Base-by-base conservation (phyloP, 2,113 vertebrate species). In the Mystacornis crossleyi region DNA sequence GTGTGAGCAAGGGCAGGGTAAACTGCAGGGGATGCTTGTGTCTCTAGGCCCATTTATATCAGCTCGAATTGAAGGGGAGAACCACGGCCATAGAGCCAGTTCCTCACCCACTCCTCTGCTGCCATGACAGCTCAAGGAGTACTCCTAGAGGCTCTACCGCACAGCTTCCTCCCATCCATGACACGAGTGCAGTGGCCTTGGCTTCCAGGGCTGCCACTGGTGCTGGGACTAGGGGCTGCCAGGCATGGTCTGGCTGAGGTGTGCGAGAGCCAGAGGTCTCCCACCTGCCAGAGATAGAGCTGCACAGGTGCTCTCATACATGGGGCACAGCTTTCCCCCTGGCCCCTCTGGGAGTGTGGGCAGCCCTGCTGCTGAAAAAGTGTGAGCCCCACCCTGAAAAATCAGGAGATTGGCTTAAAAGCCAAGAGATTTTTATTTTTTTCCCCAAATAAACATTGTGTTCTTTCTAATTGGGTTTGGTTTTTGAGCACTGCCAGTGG, bases 271-370 rank as follows among this genome's bases (percentile, higher is more conserved):
- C 8, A 2, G 31, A 79, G 47, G 55, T 71, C 77, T 71, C 89
- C 96, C 85, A 77, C 81, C 96, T 97, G 85, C 84, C 73, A 83
- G 89, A 54, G 77, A 79, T 15, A 67, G 2, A 14, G 60, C 50
- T 72, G 36, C 53, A 54, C 42, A 28, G 38, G 74, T 75, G 51
- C 38, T 57, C 17, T 73, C 36, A 18, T 47, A 21, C 62, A 6
- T 2, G 2, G 31, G 21, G 26, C 38, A 61, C 42, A 66, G 66
- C 33, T 47, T 26, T 17, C 6, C 0, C 4, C 78, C 29, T 0
- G 0, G 23, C 8, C 29, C 65, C 17, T 5, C 47, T 36, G 29
- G 51, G 62, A 72, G 14, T 11, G 31, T 18, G 11, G 64, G 34
- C 55, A 74, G 50, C 33, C 38, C 51, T 54, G n/a, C 29, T 80